Evolutionary conservation across 2,888 invertebrate species (phyloP), one percentile per base, ranked within the genome.

Genomic region (Leucoma salicis): DNA sequence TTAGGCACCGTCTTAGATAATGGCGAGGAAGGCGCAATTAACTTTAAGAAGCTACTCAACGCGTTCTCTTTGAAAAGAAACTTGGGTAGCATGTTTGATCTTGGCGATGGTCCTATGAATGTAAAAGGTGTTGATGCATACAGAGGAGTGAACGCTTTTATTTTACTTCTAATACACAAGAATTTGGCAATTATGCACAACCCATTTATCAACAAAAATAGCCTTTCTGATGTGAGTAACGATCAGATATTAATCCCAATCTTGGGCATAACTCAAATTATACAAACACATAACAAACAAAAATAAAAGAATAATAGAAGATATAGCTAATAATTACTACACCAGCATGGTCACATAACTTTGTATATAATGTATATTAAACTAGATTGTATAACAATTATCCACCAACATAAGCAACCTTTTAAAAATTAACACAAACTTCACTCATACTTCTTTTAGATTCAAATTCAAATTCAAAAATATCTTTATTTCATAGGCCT

Each of bases 101-200:
- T 83, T 18, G 75, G 84, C 1, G 82, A 85, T 42, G 65, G 78
- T 0, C 67, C 75, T 1, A 76, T 81, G 1, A 82, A 84, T 42
- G 79, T 91, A 24, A 82, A 82, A 45, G 90, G 90, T 0, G 64
- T 92, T 0, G 90, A 92, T 55, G 91, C 92, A 0, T 83, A 90
- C 32, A 74, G 92, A 53, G 88, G 88, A 2, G 60, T 92, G 16
- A 91, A 91, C 49, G 92, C 92, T 0, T 53, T 92, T 0, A 91
- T 88, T 1, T 64, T 92, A 40, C 65, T 92, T 2, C 57, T 92
- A 35, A 90, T 91, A 0, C 92, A 92, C 53, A 92, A 92, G 69
- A 88, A 90, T 0, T 90, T 92, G 85, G 91, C 92, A 0, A 81
- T 92, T 74, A 86, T 91, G 3, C 92, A 91, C 55, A 91, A 81